Evolutionary conservation across 2,113 vertebrate genomes (phyloP).

Genomic region (Calidris pygmaea): DNA sequence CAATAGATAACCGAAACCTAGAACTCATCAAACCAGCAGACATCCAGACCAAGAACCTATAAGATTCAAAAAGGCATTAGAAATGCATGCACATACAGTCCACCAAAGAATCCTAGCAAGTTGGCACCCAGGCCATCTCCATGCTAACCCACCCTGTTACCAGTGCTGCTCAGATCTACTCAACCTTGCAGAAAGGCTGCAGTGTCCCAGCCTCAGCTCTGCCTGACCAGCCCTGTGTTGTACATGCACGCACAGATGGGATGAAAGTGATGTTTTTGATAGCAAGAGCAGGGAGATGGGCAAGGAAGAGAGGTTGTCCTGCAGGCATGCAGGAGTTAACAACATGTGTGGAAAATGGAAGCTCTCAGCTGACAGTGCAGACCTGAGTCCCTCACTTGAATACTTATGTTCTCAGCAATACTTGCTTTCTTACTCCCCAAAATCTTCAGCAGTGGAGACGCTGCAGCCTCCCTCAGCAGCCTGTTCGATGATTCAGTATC

Average conservation of each 20-base stretch:
- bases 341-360: not conserved
- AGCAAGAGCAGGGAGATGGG: not conserved
- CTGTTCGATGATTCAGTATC: not conserved
- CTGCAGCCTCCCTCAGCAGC: not conserved
- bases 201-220: not conserved
- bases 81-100: not conserved
- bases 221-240: not conserved
- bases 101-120: not conserved
- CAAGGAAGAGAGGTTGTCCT: not conserved
- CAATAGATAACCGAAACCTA: not conserved
- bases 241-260: rapidly evolving
- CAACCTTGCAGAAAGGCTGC: not conserved
- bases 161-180: not conserved
- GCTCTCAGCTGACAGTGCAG: not conserved
- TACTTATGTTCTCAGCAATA: not conserved
- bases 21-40: not conserved
- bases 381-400: not conserved
- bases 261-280: not conserved
- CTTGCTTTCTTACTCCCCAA: not conserved
- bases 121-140: not conserved
- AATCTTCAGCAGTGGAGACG: not conserved
- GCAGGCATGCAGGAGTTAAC: not conserved
- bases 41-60: not conserved
- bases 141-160: not conserved
- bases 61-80: not conserved